A percentile compares a stretch with the other conserved stretches of the same genome.
Conservation (phyloP, 1,140 invertebrate species). For the Hycleus phaleratus region DNA sequence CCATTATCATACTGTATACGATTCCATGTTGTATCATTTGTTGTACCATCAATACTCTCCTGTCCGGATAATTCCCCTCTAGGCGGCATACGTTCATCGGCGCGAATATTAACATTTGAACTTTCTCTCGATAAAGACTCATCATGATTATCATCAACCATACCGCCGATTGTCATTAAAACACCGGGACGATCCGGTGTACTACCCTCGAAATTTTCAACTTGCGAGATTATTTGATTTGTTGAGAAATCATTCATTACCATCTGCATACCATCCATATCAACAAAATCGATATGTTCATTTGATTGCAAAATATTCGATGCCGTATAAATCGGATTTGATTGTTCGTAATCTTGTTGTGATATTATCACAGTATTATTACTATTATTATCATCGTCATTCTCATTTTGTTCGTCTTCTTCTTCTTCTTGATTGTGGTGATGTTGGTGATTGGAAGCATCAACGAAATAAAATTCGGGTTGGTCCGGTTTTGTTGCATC, state of each 20-base stretch:
- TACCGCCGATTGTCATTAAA: constrained; percentile 33
- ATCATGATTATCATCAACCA: constrained; percentile 32
- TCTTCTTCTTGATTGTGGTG: too few species aligned
- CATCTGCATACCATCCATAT: constrained; percentile 33
- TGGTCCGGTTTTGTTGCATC: not conserved
- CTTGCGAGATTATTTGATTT: constrained; percentile 27
- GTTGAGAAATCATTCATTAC: constrained; percentile 32
- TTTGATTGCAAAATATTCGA: constrained; percentile 28
- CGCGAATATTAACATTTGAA: constrained; percentile 67
- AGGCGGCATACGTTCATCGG: constrained; percentile 77
- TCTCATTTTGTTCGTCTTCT: too few species aligned
- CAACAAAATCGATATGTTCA: constrained; percentile 32
- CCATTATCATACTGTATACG: constrained; percentile 34
- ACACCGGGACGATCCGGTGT: constrained; percentile 23
- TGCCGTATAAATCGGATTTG: constrained; percentile 28
- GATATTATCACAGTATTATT: too few species aligned
- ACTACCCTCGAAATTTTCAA: constrained; percentile 30
- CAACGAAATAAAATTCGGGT: constrained; percentile 7
- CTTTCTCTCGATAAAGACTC: constrained; percentile 51
- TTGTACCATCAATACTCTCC: constrained; percentile 61
- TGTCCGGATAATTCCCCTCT: constrained; percentile 73
- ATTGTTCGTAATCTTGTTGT: constrained; percentile 5
- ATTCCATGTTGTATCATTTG: constrained; percentile 36
- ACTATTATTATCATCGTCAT: too few species aligned
- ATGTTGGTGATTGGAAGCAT: not conserved